Evolutionary conservation across 2,113 vertebrate genomes (phyloP), one percentile per base, ranked within the genome.

Genomic region (Sorex fumeus): DNA sequence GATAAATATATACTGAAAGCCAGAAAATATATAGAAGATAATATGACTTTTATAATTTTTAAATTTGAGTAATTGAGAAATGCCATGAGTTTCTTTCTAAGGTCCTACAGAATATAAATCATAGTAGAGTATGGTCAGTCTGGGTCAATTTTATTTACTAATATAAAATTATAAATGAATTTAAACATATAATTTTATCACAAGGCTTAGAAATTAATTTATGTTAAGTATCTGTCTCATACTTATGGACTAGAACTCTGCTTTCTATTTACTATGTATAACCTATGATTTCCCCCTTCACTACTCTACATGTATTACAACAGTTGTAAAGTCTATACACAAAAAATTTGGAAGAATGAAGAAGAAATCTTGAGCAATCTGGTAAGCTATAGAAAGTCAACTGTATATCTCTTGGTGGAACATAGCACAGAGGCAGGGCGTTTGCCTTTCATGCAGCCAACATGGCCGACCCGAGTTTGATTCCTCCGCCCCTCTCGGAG

Each of bases 321-420:
- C 81, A 66, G 19, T 45, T 84, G 50, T 64, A n/a, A 93, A 57
- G 2, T n/a, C n/a, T n/a, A 77, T 11, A 64, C 8, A 83, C 30
- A 82, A 79, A 16, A 93, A 87, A 81, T 2, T 84, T 30, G 27
- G 71, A 83, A 74, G 12, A 62, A 6, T 62, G 10, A 83, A 5
- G 4, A 60, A 28, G 13, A 77, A 30, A 91, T 67, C 53, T 74
- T 16, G 77, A 93, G 18, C n/a, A 79, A 6, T 9, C 45, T 87
- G 36, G n/a, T 50, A 89, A 94, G 12, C 77, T n/a, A 93, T 45
- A 81, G 21, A 88, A 93, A 9, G 11, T 62, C 62, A 95, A 84
- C 47, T 69, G 1, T 28, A 72, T 93, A 90, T 82, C 11, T 86
- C n/a, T 84, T 76, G 2, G 19, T 76, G 28, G 40, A 40, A n/a